These are phyloP conservation scores for Poecilia gillii DNA, from an alignment of 2,797 vertebrate species.

Conservation along the genomic window DNA sequence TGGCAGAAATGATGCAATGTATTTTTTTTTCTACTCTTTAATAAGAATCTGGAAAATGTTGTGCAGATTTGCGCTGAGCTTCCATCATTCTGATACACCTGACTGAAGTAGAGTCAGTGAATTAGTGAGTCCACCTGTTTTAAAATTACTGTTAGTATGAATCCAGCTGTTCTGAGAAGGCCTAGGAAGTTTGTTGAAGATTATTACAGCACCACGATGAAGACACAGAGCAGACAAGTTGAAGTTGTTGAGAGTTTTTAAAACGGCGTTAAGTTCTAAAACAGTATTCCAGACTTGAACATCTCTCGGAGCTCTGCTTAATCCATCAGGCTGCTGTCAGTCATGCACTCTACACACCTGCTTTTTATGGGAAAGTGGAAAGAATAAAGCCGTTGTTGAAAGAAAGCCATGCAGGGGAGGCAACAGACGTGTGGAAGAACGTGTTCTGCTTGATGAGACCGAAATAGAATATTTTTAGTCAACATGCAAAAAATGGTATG, in stretches of 20 bases:
- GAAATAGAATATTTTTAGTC: background rate
- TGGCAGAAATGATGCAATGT: too few species aligned
- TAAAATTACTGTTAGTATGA: background rate
- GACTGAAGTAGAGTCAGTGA: background rate
- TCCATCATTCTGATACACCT: background rate
- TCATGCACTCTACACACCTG: background rate
- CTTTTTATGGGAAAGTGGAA: background rate
- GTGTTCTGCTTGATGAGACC: background rate
- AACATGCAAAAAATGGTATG: background rate
- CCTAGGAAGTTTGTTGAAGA: background rate
- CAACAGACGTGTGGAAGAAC: background rate
- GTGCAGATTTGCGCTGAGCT: background rate
- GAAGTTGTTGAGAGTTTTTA: background rate
- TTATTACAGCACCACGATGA: background rate
- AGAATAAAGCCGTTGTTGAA: background rate
- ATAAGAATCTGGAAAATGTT: background rate
- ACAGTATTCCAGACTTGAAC: background rate
- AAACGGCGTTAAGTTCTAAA: background rate
- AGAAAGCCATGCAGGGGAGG: background rate
- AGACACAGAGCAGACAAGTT: too few species aligned
- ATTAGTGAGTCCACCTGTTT: background rate
- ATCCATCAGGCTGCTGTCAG: background rate
- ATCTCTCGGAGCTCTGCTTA: background rate
- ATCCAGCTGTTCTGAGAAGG: background rate
- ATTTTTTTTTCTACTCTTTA: background rate